Conservation (phyloP, 1,140 invertebrate genomes). For the Drosophila baimaii region DNA sequence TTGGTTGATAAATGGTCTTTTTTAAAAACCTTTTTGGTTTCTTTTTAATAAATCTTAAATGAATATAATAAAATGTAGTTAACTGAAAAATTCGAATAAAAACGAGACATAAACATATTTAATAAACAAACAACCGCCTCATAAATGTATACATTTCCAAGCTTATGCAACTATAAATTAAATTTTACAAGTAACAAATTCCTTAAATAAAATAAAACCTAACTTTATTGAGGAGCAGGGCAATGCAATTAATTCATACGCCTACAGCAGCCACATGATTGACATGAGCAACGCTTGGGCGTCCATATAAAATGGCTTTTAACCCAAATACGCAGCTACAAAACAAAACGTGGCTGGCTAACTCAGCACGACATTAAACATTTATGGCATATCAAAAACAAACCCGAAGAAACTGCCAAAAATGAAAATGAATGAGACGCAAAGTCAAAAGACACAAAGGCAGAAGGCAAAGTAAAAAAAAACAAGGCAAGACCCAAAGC, state of each 20-base stretch:
- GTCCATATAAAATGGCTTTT: constrained; percentile 68
- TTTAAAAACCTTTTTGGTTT: no score
- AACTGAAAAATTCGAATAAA: not conserved
- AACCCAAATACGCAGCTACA: constrained; percentile 74
- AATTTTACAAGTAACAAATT: not conserved
- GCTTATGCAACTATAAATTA: not conserved
- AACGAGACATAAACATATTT: not conserved
- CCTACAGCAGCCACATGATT: constrained; percentile 42
- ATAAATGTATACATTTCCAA: not conserved
- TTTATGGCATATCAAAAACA: constrained; percentile 53
- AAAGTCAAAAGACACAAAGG: constrained; percentile 35
- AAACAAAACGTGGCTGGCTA: constrained; percentile 64
- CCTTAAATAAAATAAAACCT: not conserved
- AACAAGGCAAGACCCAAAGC: constrained; percentile 26
- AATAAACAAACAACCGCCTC: not conserved
- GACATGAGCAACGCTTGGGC: constrained; percentile 46
- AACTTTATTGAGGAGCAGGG: constrained; percentile 25
- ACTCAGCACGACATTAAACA: constrained; percentile 71
- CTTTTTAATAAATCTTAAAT: no score
- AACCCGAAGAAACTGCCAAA: constrained; percentile 62
- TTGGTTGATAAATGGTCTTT: not conserved
- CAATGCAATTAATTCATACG: constrained; percentile 53
- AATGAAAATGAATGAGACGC: constrained; percentile 52
- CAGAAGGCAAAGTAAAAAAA: constrained; percentile 18
- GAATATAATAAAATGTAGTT: no score